A percentile compares a stretch with the other conserved stretches of the same genome.
phyloP scores from a whole-genome alignment of 2,797 vertebrate genomes.

The Sebastes melanostomus region DNA sequence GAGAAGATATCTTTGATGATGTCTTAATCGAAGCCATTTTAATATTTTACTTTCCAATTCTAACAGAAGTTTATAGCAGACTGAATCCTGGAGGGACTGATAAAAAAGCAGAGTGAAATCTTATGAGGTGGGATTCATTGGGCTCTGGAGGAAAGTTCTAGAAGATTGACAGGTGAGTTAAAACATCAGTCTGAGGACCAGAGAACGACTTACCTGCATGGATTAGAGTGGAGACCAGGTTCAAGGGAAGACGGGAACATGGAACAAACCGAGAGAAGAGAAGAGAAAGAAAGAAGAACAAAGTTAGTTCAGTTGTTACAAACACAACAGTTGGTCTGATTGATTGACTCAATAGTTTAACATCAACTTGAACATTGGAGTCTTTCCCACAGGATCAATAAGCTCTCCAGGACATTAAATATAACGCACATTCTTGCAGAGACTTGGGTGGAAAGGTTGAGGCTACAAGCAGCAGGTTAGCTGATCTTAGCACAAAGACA shows the following conservation, averaged over 20 bases:
- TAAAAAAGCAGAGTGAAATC: background rate
- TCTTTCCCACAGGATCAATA: background rate
- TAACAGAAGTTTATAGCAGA: background rate
- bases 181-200: background rate
- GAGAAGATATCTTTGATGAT: background rate
- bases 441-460: background rate
- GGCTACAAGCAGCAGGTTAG: background rate
- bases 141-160: background rate
- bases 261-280: background rate
- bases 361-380: background rate
- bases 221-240: background rate
- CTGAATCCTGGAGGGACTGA: background rate
- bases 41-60: background rate
- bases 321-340: background rate
- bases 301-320: background rate
- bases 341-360: background rate
- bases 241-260: background rate
- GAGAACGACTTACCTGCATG: conserved; percentile 41
- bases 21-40: background rate
- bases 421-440: background rate
- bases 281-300: background rate
- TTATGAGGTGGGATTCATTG: background rate
- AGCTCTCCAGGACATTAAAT: background rate
- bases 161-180: conserved; percentile 15
- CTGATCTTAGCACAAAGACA: background rate